Conservation (phyloP, 2,797 vertebrate genomes). For the Danio kyathit region DNA sequence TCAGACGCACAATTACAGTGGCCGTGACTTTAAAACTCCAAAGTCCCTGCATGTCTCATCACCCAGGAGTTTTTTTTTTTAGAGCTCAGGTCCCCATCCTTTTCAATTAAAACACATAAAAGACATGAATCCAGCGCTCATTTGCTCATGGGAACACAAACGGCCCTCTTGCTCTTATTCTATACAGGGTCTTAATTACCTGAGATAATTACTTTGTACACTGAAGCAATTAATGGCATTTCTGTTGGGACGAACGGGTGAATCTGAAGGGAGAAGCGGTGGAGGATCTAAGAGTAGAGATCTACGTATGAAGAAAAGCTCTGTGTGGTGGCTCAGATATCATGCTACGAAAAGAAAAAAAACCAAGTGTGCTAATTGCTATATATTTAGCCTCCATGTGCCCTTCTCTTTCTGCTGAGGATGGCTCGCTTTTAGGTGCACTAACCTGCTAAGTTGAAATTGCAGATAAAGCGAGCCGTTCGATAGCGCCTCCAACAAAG, state of each 20-base stretch:
- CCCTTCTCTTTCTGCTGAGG: constrained; percentile 14
- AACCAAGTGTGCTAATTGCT: constrained; percentile 48
- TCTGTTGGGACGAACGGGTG: constrained; percentile 69
- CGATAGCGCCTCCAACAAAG: constrained; percentile 22
- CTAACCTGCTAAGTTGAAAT: constrained; percentile 34
- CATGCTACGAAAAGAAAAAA: neutral
- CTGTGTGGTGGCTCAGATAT: neutral
- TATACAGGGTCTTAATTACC: constrained; percentile 84
- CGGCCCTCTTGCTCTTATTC: constrained; percentile 68
- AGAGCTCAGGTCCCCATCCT: constrained; percentile 71
- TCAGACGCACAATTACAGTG: constrained; percentile 58
- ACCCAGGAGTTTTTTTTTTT: constrained; percentile 66
- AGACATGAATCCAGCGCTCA: constrained; percentile 74
- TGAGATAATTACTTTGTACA: constrained; percentile 86
- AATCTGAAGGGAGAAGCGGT: constrained; percentile 47
- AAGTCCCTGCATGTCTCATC: constrained; percentile 57
- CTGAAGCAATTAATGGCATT: constrained; percentile 81
- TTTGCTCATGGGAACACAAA: constrained; percentile 70
- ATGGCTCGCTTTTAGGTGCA: constrained; percentile 31
- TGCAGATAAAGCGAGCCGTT: constrained; percentile 16
- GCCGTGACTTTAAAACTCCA: constrained; percentile 55
- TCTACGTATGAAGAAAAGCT: neutral
- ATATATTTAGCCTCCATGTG: constrained; percentile 28
- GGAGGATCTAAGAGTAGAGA: constrained; percentile 30
- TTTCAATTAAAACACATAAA: constrained; percentile 82